phyloP scores from a whole-genome alignment of 2,888 invertebrate genomes.

The Acanthosepion lycidas region DNA sequence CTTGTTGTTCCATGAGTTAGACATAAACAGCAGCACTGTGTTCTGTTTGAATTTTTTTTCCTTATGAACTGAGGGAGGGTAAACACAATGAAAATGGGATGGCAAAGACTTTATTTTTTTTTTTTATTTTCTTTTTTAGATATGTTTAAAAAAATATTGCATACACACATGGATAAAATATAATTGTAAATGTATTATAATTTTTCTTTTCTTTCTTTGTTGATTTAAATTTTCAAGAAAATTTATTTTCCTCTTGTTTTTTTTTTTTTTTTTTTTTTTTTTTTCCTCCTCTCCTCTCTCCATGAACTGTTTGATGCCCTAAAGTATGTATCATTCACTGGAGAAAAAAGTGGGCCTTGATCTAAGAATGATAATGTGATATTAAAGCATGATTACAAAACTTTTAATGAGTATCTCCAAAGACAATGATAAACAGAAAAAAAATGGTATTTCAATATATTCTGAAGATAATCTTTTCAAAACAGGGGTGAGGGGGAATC shows the following conservation, averaged over 20 bases:
- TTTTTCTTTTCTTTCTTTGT: background rate
- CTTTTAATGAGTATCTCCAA: too few relatives aligned
- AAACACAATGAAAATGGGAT: background rate
- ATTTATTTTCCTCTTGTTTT: background rate
- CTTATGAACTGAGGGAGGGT: constrained; percentile 1
- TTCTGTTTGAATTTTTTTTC: constrained; percentile 25
- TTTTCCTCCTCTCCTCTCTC: background rate
- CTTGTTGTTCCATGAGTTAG: constrained; percentile 43
- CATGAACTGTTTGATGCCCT: background rate
- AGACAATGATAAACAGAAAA: too few relatives aligned
- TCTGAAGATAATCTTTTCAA: too few relatives aligned
- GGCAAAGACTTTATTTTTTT: background rate
- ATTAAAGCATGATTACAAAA: background rate
- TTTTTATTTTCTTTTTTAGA: background rate
- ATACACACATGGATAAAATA: background rate
- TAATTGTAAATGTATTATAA: constrained; percentile 20
- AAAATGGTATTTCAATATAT: too few relatives aligned
- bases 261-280: background rate
- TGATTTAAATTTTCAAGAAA: constrained; percentile 14
- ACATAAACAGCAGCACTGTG: constrained; percentile 36
- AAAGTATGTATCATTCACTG: background rate
- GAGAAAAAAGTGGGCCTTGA: background rate
- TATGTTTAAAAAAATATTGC: background rate
- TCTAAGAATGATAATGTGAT: background rate
- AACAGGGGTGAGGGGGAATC: too few relatives aligned